Conservation (phyloP, 2,797 vertebrate species). For the Smutsia gigantea region DNA sequence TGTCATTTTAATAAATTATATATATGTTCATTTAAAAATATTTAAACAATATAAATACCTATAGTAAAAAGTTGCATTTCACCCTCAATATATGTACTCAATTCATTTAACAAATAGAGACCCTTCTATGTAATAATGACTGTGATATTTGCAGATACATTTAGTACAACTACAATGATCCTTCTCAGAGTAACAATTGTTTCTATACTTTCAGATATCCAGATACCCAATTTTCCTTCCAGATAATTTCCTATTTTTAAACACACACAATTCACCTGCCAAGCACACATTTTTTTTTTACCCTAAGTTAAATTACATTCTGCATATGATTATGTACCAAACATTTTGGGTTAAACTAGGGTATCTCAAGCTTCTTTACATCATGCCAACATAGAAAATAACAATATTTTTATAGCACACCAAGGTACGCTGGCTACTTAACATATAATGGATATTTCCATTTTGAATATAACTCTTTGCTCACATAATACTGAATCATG, state of each 20-base stretch:
- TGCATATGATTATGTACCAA: not conserved
- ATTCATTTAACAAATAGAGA: not conserved
- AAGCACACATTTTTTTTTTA: not conserved
- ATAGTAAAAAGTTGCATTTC: not conserved
- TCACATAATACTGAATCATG: not conserved
- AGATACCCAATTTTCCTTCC: not conserved
- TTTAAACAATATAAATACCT: not conserved
- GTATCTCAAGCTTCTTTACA: not conserved
- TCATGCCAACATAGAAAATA: not conserved
- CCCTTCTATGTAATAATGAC: not conserved
- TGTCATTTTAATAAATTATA: conserved; percentile 2
- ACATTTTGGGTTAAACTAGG: not conserved
- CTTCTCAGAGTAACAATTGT: not conserved
- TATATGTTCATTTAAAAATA: not conserved
- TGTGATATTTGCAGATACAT: not conserved
- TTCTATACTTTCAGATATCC: not conserved
- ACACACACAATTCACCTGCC: not conserved
- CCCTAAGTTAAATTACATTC: not conserved
- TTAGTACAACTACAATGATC: not conserved
- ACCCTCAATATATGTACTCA: not conserved
- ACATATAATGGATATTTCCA: not conserved
- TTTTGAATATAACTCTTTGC: not conserved
- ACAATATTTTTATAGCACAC: not conserved
- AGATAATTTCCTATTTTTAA: not conserved
- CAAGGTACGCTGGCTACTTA: not conserved